Base-by-base conservation (phyloP, 2,888 invertebrate species). In the Callyntrura sp. region DNA sequence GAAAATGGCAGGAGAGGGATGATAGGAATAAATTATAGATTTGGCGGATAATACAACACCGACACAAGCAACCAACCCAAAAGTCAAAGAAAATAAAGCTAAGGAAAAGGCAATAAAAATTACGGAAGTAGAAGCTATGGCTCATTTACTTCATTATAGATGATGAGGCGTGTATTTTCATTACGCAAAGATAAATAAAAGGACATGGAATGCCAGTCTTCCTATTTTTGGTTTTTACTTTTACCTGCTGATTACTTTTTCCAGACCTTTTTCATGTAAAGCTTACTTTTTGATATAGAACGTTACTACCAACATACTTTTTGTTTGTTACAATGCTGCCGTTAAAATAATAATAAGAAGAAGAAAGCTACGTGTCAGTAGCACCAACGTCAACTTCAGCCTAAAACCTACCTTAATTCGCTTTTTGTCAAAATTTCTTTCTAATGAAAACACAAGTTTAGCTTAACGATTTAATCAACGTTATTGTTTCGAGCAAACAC, bases 231-330 rank as follows among this genome's bases (percentile, higher is more conserved):
- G 12, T 28, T 86, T 87, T 85, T 68, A 68, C 79, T 73, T 81
- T 86, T 85, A 82, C 79, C 68, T 81, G 48, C 85, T 87, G 90
- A 87, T 90, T 87, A 86, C 90, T 90, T 87, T 90, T 90, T 90
- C 90, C 90, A 90, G 68, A 45, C 90, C 90, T 87, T 87, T 90
- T 90, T 85, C 90, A 84, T 90, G 90, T 90, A 73, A 78, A 11
- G 9, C 51, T 78, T 73, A 68, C 83, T 86, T 90, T 90, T 76
- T 35, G 45, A 68, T 28, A 62, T 23, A 57, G 62, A 35, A 35
- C 6, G 11, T 70, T 17, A 82, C 43, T 17, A 82, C 43, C 81
- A 73, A 68, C 35, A n/a, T 68, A n/a, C 9, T 76, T 57, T 11
- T 43, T 3, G 62, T 3, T 43, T n/a, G n/a, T n/a, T n/a, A n/a